These are phyloP conservation scores for Erpobdella octoculata DNA, from an alignment of 2,888 invertebrate species.

Conservation along the genomic window DNA sequence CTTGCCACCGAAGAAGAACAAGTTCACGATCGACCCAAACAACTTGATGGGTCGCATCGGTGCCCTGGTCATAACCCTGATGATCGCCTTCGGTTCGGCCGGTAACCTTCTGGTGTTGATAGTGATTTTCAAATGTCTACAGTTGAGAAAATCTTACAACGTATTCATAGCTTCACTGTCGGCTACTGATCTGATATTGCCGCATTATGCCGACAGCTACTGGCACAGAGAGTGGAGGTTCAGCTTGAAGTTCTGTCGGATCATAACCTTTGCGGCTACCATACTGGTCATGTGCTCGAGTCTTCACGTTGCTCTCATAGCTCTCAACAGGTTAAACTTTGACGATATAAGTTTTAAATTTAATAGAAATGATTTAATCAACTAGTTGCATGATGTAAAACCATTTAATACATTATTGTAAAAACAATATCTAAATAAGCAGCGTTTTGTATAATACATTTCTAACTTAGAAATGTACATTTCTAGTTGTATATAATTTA, in stretches of 20 bases:
- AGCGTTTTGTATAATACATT: background rate
- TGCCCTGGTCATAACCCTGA: slow-evolving; percentile 9
- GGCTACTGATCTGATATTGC: slow-evolving; percentile 30
- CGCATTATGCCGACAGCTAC: slow-evolving; percentile 31
- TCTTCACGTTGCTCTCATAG: slow-evolving; percentile 31
- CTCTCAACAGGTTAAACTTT: slow-evolving; percentile 16
- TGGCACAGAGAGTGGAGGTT: slow-evolving; percentile 23
- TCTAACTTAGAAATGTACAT: background rate
- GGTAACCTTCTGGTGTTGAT: slow-evolving; percentile 29
- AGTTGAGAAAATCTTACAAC: slow-evolving; percentile 30
- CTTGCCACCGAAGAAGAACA: too few species aligned
- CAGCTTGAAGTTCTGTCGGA: slow-evolving; percentile 22
- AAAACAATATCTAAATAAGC: too few species aligned
- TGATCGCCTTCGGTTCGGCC: slow-evolving; percentile 22
- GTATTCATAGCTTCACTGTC: slow-evolving; percentile 32
- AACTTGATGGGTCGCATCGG: slow-evolving; percentile 30
- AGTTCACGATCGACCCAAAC: slow-evolving; percentile 11
- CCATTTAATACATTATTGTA: background rate
- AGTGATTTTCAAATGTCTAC: slow-evolving; percentile 6
- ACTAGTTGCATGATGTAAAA: too few species aligned
- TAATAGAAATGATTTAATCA: too few species aligned
- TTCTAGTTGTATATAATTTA: background rate
- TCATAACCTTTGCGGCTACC: slow-evolving; percentile 28
- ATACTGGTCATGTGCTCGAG: slow-evolving; percentile 23
- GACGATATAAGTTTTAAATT: too few species aligned